Evolutionary conservation across 64 coral and sea anemone genomes (phyloP), one percentile per base, ranked within the genome.

Genomic region (Montipora cactus): DNA sequence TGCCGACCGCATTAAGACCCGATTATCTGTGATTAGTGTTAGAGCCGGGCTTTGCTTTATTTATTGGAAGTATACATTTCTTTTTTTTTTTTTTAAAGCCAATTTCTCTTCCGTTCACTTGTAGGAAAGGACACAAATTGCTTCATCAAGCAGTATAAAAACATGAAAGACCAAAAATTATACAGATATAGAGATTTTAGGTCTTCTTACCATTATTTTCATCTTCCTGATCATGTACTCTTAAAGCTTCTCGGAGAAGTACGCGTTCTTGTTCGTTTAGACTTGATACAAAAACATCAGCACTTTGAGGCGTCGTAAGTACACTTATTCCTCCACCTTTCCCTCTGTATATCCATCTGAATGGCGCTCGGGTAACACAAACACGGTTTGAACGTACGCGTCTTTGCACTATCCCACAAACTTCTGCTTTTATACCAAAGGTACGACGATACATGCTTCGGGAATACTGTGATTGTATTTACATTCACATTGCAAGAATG

Each of bases 281-380:
- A 58, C 68, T 64, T 12, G 90, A 71, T 18, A 92, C 90, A 61
- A 92, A 92, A 55, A 92, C 71, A 12, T 92, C 90, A 37, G 81
- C 90, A 85, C 82, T 74, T 77, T 85, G 90, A 8, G 90, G 90
- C 9, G 90, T 86, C 15, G 82, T 71, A 9, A 86, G 71, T 44
- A 86, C 82, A 19, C 82, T 86, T 86, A 86, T 86, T 20, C 82
- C 82, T 21, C 66, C 82, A 5, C 66, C 82, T 71, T 86, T 86
- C 0, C 82, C 82, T 47, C 82, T 48, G 16, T 86, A 86, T 49
- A 86, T 86, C 45, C 46, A n/a, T 28, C 82, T 48, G 10, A 67
- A 20, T 71, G 82, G 64, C 9, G 11, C 66, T 50, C 76, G 13
- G 18, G 6, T 51, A 1, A 71, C 4, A 4, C 62, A 50, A 21